Base-by-base conservation (phyloP, 2,888 invertebrate species). In the Hipparchia sbordonii region DNA sequence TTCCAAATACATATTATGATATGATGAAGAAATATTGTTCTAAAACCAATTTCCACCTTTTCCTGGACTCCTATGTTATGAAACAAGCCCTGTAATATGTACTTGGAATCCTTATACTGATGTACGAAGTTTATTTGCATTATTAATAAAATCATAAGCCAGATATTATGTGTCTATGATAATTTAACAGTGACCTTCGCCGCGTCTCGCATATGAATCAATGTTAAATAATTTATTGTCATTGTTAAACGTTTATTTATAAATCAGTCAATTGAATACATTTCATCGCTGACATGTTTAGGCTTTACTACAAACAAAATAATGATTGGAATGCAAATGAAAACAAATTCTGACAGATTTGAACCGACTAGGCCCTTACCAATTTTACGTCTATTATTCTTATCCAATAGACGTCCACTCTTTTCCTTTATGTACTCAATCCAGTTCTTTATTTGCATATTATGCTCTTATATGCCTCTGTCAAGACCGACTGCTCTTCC, bases 141-240 rank as follows among this genome's bases (percentile, higher is more conserved):
- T 51, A 52, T 65, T 65, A 52, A 65, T 65, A 65, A n/a, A n/a
- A 52, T 51, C 51, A 65, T 52, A 23, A 51, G 65, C 51, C 52
- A 51, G 65, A 52, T 51, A 51, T 52, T 57, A n/a, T 54, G 54
- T n/a, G 5, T 63, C 13, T 63, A 52, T 65, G 65, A 51, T 52
- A 65, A 65, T 65, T 65, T 51, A 7, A 33, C 65, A 51, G 45
- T 66, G 69, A 69, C 74, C 72, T 74, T 74, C 66, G 45, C 8
- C n/a, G 66, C 54, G 39, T 54, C 72, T 72, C 69, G 74, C 69
- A 74, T 74, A 60, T 56, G 54, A 69, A 74, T 73, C 45, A 56
- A 67, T 66, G 61, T 72, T 69, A 69, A 72, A 60, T 60, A 33
- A 72, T 66, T 60, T 60, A 72, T 61, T 56, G 60, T 52, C 71